Percentiles rank a stretch among this genome's conserved stretches.
Evolutionary conservation across 2,888 invertebrate species (phyloP).

Genomic region (Lampropteryx suffumata): DNA sequence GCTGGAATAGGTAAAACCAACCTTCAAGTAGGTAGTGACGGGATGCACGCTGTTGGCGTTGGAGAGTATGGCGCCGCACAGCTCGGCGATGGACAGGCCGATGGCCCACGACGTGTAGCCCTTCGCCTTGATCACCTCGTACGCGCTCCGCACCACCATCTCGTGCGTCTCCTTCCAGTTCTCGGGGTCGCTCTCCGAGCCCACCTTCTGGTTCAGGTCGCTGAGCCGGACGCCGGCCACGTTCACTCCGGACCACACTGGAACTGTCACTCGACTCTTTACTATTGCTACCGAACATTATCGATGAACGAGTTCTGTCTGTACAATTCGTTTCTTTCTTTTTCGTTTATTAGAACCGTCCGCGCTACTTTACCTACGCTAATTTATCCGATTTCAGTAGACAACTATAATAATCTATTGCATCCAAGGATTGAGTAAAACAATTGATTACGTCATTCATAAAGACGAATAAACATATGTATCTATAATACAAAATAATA

Average conservation of each 20-base stretch:
- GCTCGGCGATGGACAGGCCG: constrained; percentile 89
- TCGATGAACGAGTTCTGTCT: no score
- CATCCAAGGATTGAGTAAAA: no score
- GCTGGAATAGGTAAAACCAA: no score
- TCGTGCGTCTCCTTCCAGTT: constrained; percentile 91
- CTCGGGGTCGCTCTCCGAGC: constrained; percentile 88
- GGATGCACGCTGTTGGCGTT: constrained; percentile 90
- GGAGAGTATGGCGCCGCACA: constrained; percentile 87
- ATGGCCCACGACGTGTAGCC: constrained; percentile 97
- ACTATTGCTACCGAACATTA: neutral
- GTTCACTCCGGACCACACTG: constrained; percentile 97
- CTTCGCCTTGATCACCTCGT: constrained; percentile 93
- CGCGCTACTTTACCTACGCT: no score
- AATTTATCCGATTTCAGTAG: no score
- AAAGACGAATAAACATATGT: no score
- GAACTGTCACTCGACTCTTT: constrained; percentile 80
- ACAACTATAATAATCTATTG: no score
- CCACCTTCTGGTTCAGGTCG: constrained; percentile 89
- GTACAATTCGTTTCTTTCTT: no score
- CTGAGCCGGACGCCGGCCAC: constrained; percentile 93
- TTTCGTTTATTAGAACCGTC: no score
- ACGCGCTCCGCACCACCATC: constrained; percentile 92
- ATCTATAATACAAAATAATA: no score
- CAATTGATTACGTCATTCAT: no score
- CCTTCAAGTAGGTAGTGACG: constrained; percentile 90